Conservation (phyloP, 2,797 vertebrate species). For the Acanthurus tractus region DNA sequence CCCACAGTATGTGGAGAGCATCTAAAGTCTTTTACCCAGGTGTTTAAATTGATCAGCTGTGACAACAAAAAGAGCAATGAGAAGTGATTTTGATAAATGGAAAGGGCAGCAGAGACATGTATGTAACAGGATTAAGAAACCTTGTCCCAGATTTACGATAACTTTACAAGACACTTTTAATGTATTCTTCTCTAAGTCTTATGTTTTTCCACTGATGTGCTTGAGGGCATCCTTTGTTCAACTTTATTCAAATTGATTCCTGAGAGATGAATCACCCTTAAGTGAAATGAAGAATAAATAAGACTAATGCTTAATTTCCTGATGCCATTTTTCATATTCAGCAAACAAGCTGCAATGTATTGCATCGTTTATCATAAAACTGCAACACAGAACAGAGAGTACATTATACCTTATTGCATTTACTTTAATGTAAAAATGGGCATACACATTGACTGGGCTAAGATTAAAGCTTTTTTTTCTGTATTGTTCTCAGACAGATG, state of each 20-base stretch:
- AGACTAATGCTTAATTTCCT: constrained; percentile 47
- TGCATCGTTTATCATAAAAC: constrained; percentile 49
- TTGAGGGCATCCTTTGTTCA: constrained; percentile 40
- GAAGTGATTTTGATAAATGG: constrained; percentile 57
- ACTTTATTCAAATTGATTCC: constrained; percentile 61
- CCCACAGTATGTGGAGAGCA: constrained; percentile 50
- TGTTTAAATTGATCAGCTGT: constrained; percentile 62
- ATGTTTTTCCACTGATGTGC: constrained; percentile 44
- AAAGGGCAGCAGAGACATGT: constrained; percentile 47
- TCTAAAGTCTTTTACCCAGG: constrained; percentile 53
- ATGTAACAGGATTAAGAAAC: constrained; percentile 54
- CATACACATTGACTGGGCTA: not conserved
- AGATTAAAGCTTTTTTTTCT: not conserved
- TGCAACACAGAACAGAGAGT: constrained; percentile 7
- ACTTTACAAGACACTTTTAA: constrained; percentile 38
- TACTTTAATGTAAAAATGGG: not conserved
- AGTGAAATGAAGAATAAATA: constrained; percentile 51
- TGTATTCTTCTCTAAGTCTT: constrained; percentile 35
- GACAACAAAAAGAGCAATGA: constrained; percentile 59
- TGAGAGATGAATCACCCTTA: constrained; percentile 47
- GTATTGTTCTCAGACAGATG: not conserved
- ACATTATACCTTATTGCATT: constrained; percentile 20
- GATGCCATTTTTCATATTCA: constrained; percentile 37
- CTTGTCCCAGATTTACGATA: constrained; percentile 35
- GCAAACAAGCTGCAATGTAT: constrained; percentile 40